A percentile compares a stretch with the other conserved stretches of the same genome.
phyloP scores from a whole-genome alignment of 2,113 vertebrate species.

The Plecturocebus donacophilus region DNA sequence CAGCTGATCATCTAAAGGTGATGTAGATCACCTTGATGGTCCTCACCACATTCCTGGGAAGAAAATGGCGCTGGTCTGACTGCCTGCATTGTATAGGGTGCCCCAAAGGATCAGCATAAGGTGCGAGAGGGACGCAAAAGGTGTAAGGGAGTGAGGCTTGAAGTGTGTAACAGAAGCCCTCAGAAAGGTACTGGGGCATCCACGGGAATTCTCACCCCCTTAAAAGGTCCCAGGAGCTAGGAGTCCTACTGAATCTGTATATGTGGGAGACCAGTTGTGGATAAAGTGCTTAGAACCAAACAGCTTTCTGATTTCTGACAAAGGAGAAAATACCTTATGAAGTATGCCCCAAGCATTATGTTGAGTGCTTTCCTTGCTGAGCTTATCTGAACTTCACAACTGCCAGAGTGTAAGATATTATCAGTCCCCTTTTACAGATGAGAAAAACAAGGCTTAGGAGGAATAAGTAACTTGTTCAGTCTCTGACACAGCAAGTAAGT shows the following conservation, averaged over 20 bases:
- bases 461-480: neutral
- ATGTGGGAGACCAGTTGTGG: neutral
- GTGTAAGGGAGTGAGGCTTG: neutral
- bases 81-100: neutral
- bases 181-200: neutral
- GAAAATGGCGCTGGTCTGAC: neutral
- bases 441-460: neutral
- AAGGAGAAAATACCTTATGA: neutral
- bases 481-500: neutral
- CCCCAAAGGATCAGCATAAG: neutral
- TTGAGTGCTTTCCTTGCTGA: neutral
- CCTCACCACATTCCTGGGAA: neutral
- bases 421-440: neutral
- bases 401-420: neutral
- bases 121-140: neutral
- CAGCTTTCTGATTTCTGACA: neutral
- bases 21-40: no score
- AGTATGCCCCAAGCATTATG: neutral
- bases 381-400: neutral
- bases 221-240: neutral
- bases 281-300: neutral
- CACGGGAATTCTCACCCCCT: neutral
- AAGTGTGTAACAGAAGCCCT: neutral
- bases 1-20: neutral
- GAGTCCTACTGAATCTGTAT: neutral